Base-by-base conservation (phyloP, 92 coral and sea anemone species). In the Plumapathes pennacea region DNA sequence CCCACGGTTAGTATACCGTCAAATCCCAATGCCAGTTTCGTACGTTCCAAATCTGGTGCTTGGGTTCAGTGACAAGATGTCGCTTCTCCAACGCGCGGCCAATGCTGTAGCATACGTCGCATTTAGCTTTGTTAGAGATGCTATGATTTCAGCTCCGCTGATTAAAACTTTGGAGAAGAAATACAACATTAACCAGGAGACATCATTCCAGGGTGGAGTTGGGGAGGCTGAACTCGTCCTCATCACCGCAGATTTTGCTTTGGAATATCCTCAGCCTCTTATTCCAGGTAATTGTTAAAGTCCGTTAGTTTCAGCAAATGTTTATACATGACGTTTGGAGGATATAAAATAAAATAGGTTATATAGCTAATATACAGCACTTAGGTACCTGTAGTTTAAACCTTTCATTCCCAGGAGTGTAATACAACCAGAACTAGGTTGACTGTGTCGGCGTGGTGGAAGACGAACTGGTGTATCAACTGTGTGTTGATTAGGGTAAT, bases 191-290 rank as follows among this genome's bases (percentile, higher is more conserved):
- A 49, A 53, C 22, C 60, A 43, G 6, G 88, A 46, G 37, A 72
- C 10, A 18, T 69, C 73, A 51, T 61, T 46, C 29, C 4, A 25
- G 7, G 88, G 76, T 17, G 38, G 67, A 5, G 17, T 34, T 13
- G 57, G 32, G 2, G 49, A 60, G 26, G 74, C 48, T 12, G 95
- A 85, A 36, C 69, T 85, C 12, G 55, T 68, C 1, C 61, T 85
- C 9, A 18, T 69, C 21, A 15, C 31, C 24, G 57, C 74, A 11
- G 84, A 81, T 51, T 64, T 69, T 38, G 88, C 81, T n/a, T 32
- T 85, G 29, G 94, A 85, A 38, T 62, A 74, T 58, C 67, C 94
- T 2, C 71, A 67, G 4, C 94, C 88, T 14, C 52, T 85, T 34
- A 29, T 70, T 28, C 94, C 94, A 80, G 64, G 94, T 85, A n/a